Conservation (phyloP, 2,113 vertebrate genomes). For the Mystacornis crossleyi region DNA sequence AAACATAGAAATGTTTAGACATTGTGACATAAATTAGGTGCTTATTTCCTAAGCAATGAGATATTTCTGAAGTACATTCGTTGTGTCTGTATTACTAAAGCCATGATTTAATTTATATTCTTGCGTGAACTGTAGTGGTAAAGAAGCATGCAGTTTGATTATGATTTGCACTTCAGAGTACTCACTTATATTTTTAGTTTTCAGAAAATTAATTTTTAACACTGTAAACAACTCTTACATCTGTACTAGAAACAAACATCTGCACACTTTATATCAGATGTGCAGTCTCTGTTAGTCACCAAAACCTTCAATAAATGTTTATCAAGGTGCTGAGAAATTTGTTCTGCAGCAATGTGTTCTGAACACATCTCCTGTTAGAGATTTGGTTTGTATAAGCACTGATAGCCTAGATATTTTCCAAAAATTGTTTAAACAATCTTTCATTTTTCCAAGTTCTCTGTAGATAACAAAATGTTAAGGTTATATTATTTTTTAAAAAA, state of each 20-base stretch:
- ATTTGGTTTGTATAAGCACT: background rate
- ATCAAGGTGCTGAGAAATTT: background rate
- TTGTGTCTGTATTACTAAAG: background rate
- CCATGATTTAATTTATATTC: background rate
- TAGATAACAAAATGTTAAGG: background rate
- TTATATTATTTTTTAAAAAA: background rate
- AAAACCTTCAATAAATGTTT: background rate
- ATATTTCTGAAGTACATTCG: background rate
- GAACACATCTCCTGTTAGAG: background rate
- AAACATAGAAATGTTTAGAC: background rate
- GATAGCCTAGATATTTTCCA: background rate
- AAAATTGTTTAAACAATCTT: background rate
- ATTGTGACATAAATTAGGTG: background rate
- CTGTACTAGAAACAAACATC: slow-evolving; percentile 36
- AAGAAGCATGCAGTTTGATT: background rate
- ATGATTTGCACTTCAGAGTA: background rate
- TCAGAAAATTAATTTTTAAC: slow-evolving; percentile 33
- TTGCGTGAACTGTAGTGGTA: background rate
- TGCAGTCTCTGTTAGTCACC: background rate
- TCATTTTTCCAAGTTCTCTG: background rate
- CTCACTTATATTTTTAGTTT: slow-evolving; percentile 31
- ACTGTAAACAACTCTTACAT: background rate
- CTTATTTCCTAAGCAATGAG: slow-evolving; percentile 26
- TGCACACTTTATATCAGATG: slow-evolving; percentile 17
- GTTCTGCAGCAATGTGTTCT: background rate